These are phyloP conservation scores for Orius laevigatus DNA, from an alignment of 1,140 invertebrate species.

Conservation along the genomic window DNA sequence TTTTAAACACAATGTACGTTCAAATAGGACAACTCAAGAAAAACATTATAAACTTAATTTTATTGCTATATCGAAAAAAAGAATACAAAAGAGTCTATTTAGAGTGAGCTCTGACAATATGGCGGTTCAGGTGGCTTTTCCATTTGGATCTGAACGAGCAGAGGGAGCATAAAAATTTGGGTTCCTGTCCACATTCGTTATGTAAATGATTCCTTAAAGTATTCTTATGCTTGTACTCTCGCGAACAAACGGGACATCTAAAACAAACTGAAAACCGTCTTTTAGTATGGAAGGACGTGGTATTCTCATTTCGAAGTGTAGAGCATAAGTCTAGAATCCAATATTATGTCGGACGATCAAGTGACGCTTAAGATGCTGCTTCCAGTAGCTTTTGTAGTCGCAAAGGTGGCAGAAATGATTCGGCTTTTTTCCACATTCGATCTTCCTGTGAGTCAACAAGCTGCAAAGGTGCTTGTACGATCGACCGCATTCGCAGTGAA, in stretches of 20 bases:
- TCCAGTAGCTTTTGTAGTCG: slow-evolving; percentile 31
- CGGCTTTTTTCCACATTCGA: slow-evolving; percentile 37
- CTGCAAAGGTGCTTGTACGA: slow-evolving; percentile 8
- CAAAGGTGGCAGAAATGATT: slow-evolving; percentile 35
- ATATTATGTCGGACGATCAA: neutral
- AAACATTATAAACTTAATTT: too few species aligned
- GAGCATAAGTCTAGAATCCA: neutral
- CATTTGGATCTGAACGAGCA: slow-evolving; percentile 1
- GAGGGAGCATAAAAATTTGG: neutral
- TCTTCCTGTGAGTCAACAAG: slow-evolving; percentile 30
- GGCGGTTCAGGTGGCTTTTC: neutral
- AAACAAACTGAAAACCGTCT: neutral
- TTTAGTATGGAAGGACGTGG: neutral
- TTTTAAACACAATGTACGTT: too few species aligned
- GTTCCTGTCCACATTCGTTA: neutral
- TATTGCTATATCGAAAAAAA: too few species aligned
- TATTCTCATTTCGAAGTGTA: neutral
- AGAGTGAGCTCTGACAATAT: neutral
- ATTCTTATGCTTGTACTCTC: slow-evolving; percentile 3
- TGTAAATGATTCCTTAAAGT: neutral
- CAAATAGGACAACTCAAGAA: too few species aligned
- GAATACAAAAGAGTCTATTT: too few species aligned
- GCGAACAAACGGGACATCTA: neutral
- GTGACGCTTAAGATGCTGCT: slow-evolving; percentile 26
- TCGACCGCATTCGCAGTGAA: slow-evolving; percentile 11